Conservation (phyloP, 1,140 invertebrate species). For the Papilio helenus region DNA sequence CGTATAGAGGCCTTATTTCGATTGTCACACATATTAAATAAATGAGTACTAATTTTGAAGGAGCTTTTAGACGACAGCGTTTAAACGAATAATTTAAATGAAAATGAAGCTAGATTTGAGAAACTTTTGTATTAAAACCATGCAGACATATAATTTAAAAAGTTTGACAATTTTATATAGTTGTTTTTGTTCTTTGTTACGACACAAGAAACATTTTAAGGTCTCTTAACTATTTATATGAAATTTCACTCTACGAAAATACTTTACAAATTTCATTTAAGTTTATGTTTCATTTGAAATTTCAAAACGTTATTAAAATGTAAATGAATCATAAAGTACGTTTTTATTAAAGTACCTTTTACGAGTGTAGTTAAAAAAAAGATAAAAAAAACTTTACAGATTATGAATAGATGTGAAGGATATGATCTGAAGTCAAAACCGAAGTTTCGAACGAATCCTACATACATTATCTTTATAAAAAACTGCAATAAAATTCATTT, state of each 20-base stretch:
- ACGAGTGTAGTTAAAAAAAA: neutral
- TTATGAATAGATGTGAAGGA: too few species aligned
- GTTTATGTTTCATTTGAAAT: neutral
- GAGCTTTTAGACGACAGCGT: constrained; percentile 24
- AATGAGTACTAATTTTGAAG: constrained; percentile 19
- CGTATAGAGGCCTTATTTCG: neutral
- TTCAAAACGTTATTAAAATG: neutral
- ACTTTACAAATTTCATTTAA: neutral
- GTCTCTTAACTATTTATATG: constrained; percentile 7
- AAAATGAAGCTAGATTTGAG: constrained; percentile 17
- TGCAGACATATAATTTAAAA: constrained; percentile 8
- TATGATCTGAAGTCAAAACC: too few species aligned
- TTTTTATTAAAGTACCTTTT: neutral
- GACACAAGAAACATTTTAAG: neutral
- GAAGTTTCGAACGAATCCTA: too few species aligned
- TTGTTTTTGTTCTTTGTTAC: constrained; percentile 14
- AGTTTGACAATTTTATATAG: constrained; percentile 24
- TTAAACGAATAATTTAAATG: constrained; percentile 29
- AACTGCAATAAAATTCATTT: too few species aligned
- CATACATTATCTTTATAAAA: too few species aligned
- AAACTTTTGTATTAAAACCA: constrained; percentile 31
- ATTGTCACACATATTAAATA: constrained; percentile 36
- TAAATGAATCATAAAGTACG: neutral
- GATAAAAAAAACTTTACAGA: neutral
- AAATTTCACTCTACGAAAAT: neutral